Evolutionary conservation across 2,113 vertebrate species (phyloP).

Genomic region (Periophthalmus modestus): DNA sequence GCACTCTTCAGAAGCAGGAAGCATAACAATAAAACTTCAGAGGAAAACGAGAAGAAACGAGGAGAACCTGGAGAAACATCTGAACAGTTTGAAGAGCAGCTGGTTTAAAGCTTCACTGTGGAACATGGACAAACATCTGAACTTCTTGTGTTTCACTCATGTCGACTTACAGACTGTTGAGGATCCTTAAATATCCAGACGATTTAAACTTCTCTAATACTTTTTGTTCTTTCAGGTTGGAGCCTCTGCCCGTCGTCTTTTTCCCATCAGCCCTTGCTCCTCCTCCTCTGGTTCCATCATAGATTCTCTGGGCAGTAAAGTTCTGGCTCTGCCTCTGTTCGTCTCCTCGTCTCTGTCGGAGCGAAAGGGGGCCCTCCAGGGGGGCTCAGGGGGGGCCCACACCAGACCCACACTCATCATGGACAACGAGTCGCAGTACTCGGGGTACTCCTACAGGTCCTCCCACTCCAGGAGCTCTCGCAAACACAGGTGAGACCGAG

Average conservation of each 20-base stretch:
- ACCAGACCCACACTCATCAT: slow-evolving; percentile 78
- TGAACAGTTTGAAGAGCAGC: too few species aligned
- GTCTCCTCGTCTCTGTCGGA: slow-evolving; percentile 76
- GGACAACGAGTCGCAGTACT: slow-evolving; percentile 95
- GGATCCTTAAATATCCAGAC: too few species aligned
- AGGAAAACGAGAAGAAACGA: too few species aligned
- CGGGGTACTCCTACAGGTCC: slow-evolving; percentile 92
- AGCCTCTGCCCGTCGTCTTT: slow-evolving; percentile 18
- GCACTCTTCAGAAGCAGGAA: too few species aligned
- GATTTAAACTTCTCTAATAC: not conserved
- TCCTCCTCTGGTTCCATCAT: slow-evolving; percentile 85
- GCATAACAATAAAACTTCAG: too few species aligned
- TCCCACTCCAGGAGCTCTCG: slow-evolving; percentile 90
- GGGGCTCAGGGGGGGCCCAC: slow-evolving; percentile 75
- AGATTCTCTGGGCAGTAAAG: slow-evolving; percentile 97
- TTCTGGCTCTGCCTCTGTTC: slow-evolving; percentile 88
- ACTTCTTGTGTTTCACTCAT: too few species aligned
- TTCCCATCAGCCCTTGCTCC: slow-evolving; percentile 55
- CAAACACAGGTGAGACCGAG: slow-evolving; percentile 83
- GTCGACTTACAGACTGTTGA: too few species aligned
- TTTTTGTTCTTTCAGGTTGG: slow-evolving; percentile 23
- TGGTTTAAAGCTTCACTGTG: too few species aligned
- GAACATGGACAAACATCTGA: too few species aligned
- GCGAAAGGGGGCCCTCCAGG: slow-evolving; percentile 76
- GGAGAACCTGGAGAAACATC: too few species aligned